Conservation (phyloP, 2,888 invertebrate species). For the Clusia tigrina region DNA sequence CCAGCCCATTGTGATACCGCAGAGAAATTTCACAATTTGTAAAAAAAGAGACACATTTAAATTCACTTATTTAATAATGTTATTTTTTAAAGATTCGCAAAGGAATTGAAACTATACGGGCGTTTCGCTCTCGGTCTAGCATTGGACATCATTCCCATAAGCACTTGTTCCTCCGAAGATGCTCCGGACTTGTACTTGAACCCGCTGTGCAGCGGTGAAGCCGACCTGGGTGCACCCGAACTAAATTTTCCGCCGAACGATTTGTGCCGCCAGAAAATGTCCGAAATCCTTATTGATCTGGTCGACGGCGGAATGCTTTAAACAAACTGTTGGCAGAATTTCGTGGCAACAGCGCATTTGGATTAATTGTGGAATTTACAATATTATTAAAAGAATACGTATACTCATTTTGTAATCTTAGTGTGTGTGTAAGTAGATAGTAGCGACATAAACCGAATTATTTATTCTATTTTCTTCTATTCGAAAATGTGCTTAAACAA, state of each 20-base stretch:
- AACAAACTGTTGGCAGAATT: slow-evolving; percentile 25
- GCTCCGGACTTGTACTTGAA: slow-evolving; percentile 74
- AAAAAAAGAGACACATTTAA: slow-evolving; percentile 48
- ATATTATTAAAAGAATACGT: too few relatives aligned
- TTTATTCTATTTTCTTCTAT: too few relatives aligned
- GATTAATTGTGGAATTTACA: too few relatives aligned
- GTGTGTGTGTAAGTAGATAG: too few relatives aligned
- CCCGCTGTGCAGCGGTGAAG: slow-evolving; percentile 46
- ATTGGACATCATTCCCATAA: slow-evolving; percentile 76
- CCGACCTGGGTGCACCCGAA: slow-evolving; percentile 57
- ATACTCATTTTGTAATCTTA: too few relatives aligned
- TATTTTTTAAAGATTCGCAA: slow-evolving; percentile 66
- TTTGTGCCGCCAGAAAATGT: slow-evolving; percentile 73
- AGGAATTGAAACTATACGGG: slow-evolving; percentile 71
- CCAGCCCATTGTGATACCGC: slow-evolving; percentile 62
- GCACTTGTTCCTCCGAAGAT: slow-evolving; percentile 74
- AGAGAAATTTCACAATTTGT: slow-evolving; percentile 69
- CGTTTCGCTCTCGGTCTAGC: slow-evolving; percentile 75
- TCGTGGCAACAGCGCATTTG: too few relatives aligned
- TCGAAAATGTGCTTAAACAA: too few relatives aligned
- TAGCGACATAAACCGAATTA: too few relatives aligned
- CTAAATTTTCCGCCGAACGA: slow-evolving; percentile 68
- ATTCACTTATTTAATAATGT: not conserved
- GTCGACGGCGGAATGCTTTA: slow-evolving; percentile 71
- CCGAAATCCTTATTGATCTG: slow-evolving; percentile 73